Evolutionary conservation across 2,888 invertebrate species (phyloP).

Genomic region (Conchocele bisecta): DNA sequence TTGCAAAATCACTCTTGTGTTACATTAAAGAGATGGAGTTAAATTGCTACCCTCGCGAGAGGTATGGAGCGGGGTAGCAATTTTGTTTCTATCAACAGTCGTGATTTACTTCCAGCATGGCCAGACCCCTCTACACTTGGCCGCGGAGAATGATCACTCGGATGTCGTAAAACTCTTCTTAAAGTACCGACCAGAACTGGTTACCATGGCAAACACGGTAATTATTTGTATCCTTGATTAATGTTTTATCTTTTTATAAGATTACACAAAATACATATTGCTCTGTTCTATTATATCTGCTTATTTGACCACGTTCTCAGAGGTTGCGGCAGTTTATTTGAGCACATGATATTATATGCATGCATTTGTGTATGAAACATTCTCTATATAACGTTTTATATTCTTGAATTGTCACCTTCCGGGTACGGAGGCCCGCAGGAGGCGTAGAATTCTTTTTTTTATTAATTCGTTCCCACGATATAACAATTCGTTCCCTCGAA

Average conservation of each 20-base stretch:
- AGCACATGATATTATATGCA: not conserved
- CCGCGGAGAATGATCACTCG: conserved; percentile 98
- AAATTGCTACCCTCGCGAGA: no score
- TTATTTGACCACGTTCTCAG: not conserved
- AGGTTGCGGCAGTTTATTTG: no score
- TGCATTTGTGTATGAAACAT: not conserved
- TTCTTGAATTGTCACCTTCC: no score
- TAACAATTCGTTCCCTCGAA: no score
- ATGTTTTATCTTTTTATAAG: not conserved
- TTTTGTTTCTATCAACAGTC: not conserved
- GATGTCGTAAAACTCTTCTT: conserved; percentile 99
- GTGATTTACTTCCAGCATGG: conserved; percentile 85
- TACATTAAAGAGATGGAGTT: no score
- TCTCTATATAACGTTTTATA: no score
- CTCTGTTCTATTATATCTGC: not conserved
- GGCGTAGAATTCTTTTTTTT: no score
- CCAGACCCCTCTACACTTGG: conserved; percentile 98
- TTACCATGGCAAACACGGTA: conserved; percentile 95
- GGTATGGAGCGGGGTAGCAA: no score
- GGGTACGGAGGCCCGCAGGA: no score
- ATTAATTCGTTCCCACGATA: no score
- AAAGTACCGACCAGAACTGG: conserved; percentile 90
- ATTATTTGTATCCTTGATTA: conserved; percentile 38
- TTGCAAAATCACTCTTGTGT: no score
- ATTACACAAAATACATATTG: not conserved